phyloP scores from a whole-genome alignment of 2,113 vertebrate genomes.

The Mungos mungo region DNA sequence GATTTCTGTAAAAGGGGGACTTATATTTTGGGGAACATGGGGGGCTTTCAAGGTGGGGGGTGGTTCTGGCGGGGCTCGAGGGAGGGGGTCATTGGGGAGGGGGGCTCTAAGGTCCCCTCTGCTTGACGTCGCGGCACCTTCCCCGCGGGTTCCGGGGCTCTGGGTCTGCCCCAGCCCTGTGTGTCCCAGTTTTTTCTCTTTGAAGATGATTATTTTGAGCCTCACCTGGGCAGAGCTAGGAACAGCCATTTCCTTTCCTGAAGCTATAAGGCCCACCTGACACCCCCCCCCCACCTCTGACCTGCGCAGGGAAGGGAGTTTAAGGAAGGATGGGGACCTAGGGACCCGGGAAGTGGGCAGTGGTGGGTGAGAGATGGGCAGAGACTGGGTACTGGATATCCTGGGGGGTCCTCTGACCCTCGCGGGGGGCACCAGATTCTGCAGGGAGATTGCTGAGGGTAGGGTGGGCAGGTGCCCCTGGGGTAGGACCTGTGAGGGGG shows the following conservation, averaged over 20 bases:
- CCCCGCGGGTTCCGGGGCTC: background rate
- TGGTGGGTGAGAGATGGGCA: background rate
- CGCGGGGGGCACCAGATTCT: background rate
- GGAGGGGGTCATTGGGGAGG: background rate
- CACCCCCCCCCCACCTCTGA: background rate
- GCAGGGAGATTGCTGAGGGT: background rate
- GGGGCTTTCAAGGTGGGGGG: conserved; percentile 5
- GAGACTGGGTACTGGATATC: background rate
- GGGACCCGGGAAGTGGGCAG: background rate
- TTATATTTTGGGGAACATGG: background rate
- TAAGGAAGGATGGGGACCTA: background rate
- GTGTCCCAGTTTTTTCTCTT: conserved; percentile 63
- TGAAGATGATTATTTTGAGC: conserved; percentile 63
- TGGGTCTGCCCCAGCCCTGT: background rate
- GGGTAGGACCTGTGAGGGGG: background rate
- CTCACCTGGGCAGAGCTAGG: conserved; percentile 58
- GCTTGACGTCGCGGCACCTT: background rate
- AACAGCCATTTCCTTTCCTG: conserved; percentile 52
- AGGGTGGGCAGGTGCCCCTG: background rate
- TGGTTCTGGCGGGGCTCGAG: background rate
- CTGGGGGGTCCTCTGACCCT: background rate
- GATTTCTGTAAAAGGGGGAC: background rate
- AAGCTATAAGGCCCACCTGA: conserved; percentile 2
- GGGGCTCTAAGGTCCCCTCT: background rate
- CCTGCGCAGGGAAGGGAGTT: background rate